phyloP scores from a whole-genome alignment of 2,797 vertebrate genomes.

The Cryptoblepharus egeriae region DNA sequence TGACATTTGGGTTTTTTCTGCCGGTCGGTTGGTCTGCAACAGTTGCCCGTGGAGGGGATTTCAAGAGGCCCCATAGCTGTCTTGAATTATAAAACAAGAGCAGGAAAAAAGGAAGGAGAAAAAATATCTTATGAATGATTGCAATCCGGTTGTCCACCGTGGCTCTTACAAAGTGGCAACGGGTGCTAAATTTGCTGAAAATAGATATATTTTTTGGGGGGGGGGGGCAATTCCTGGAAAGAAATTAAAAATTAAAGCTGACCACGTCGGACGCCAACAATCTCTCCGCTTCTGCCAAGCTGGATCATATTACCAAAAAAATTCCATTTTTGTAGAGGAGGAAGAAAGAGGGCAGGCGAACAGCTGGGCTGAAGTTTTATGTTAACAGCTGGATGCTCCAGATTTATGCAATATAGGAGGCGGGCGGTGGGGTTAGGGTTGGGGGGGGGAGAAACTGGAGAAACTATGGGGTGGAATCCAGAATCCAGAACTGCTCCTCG shows the following conservation, averaged over 20 bases:
- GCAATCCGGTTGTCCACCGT: constrained; percentile 21
- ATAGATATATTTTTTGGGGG: constrained; percentile 5
- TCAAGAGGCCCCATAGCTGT: constrained; percentile 45
- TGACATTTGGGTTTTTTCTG: constrained; percentile 20
- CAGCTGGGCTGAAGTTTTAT: constrained; percentile 59
- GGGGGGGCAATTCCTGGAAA: too few relatives aligned
- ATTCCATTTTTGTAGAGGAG: constrained; percentile 55
- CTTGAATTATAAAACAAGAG: background rate
- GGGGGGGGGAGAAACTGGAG: too few relatives aligned
- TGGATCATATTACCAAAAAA: constrained; percentile 70
- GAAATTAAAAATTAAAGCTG: too few relatives aligned
- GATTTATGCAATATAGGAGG: constrained; percentile 44
- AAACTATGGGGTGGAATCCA: constrained; percentile 30
- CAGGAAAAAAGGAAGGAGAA: background rate
- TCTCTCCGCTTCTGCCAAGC: constrained; percentile 67
- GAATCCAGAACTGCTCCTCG: constrained; percentile 35
- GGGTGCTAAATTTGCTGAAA: constrained; percentile 41
- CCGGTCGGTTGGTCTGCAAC: background rate
- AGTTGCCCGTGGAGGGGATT: background rate
- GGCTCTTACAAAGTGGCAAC: constrained; percentile 19
- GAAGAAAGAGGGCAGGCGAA: constrained; percentile 69
- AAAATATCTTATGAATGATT: too few relatives aligned
- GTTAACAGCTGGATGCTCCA: constrained; percentile 37
- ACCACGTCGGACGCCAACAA: constrained; percentile 65
- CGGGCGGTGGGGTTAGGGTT: too few relatives aligned